Percentiles rank a stretch among this genome's conserved stretches.
Conservation (phyloP, 2,888 invertebrate genomes). For the Exocentrus adspersus region DNA sequence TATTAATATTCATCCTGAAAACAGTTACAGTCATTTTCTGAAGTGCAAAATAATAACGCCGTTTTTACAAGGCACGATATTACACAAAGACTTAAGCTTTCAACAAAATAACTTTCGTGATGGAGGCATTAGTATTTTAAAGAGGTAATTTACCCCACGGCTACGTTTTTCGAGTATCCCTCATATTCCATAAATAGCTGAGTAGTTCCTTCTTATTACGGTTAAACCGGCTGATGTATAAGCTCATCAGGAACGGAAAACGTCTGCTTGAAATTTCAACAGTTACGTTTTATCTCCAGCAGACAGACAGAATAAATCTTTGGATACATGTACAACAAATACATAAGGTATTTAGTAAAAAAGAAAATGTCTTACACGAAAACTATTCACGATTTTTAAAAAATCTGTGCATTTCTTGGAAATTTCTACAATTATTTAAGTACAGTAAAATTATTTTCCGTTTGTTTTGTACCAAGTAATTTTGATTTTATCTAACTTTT, state of each 20-base stretch:
- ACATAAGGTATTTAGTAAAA: too few species aligned
- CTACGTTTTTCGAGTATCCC: slow-evolving; percentile 20
- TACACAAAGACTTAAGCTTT: slow-evolving; percentile 13
- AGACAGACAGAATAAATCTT: too few species aligned
- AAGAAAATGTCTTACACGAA: too few species aligned
- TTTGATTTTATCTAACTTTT: too few species aligned
- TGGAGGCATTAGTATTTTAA: slow-evolving; percentile 19
- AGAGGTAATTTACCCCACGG: slow-evolving; percentile 12
- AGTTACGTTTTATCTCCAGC: neutral
- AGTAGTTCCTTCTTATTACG: slow-evolving; percentile 5
- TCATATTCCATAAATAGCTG: slow-evolving; percentile 22
- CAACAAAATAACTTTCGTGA: slow-evolving; percentile 13
- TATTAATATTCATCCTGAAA: neutral
- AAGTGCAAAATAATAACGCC: neutral
- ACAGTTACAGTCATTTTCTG: neutral
- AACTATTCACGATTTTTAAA: too few species aligned
- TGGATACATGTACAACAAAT: too few species aligned
- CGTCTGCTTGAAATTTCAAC: neutral
- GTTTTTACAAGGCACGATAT: neutral
- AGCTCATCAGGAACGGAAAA: neutral
- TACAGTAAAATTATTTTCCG: too few species aligned
- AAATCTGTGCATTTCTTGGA: too few species aligned
- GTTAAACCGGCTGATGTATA: neutral
- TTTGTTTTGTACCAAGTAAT: too few species aligned
- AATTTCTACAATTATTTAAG: too few species aligned